Conservation (phyloP, 2,888 invertebrate genomes). For the Autographa pulchrina region DNA sequence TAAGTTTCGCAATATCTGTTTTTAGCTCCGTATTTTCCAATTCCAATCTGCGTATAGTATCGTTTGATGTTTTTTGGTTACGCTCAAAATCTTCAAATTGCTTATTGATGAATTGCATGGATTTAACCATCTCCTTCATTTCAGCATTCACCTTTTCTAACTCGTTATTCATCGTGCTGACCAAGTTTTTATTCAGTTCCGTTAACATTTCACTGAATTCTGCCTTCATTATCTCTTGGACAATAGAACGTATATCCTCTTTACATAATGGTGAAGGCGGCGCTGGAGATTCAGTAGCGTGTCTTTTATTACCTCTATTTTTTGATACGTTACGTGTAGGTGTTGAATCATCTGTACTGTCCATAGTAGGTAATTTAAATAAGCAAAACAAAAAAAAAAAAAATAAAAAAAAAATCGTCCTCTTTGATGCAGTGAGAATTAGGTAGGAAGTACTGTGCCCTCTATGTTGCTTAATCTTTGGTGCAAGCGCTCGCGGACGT, state of each 20-base stretch:
- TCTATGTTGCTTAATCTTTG: slow-evolving; percentile 16
- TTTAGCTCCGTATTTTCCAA: background rate
- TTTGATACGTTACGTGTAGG: background rate
- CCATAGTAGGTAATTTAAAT: background rate
- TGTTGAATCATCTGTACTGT: background rate
- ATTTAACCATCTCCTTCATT: background rate
- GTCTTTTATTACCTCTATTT: slow-evolving; percentile 6
- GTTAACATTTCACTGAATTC: slow-evolving; percentile 6
- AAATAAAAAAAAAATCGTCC: background rate
- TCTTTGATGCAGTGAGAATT: background rate
- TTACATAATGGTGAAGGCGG: background rate
- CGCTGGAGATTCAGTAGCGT: background rate
- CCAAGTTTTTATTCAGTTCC: background rate
- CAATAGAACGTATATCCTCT: background rate
- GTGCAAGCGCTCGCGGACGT: slow-evolving; percentile 7
- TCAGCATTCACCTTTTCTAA: background rate
- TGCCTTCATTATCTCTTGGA: slow-evolving; percentile 7
- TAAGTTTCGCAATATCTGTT: background rate
- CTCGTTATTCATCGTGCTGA: background rate
- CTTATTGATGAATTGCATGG: background rate
- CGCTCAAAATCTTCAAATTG: slow-evolving; percentile 1
- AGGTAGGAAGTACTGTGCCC: slow-evolving; percentile 9
- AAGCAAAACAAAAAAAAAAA: background rate
- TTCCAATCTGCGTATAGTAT: background rate
- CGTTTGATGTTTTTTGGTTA: background rate